Conservation (phyloP, 2,888 invertebrate species). For the Yponomeuta cagnagella region DNA sequence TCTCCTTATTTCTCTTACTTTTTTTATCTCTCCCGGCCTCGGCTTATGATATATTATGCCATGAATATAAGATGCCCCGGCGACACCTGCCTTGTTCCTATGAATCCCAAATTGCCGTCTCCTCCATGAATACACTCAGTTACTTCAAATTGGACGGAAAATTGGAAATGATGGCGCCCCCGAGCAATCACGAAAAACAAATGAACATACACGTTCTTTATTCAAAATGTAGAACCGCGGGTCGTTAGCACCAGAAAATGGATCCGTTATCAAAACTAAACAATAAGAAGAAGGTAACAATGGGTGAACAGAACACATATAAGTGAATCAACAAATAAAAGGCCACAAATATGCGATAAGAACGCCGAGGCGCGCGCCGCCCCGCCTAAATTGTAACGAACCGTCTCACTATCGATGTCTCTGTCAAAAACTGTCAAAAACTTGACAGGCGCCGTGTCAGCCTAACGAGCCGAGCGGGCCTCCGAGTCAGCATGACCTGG, state of each 20-base stretch:
- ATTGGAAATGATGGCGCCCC: slow-evolving; percentile 25
- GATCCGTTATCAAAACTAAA: slow-evolving; percentile 10
- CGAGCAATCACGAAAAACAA: slow-evolving; percentile 5
- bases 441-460: slow-evolving; percentile 70
- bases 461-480: slow-evolving; percentile 63
- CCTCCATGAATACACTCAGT: slow-evolving; percentile 38
- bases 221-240: slow-evolving; percentile 2
- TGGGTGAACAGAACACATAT: slow-evolving; percentile 45
- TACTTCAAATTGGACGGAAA: slow-evolving; percentile 32
- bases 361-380: slow-evolving; percentile 26
- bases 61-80: slow-evolving; percentile 70
- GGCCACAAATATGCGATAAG: slow-evolving; percentile 62
- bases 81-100: slow-evolving; percentile 65
- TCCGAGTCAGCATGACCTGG: slow-evolving; percentile 50
- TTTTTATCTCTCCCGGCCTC: slow-evolving; percentile 25
- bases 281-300: slow-evolving; percentile 13
- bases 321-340: slow-evolving; percentile 49
- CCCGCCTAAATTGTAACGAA: slow-evolving; percentile 67
- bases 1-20: slow-evolving; percentile 29
- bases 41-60: slow-evolving; percentile 67
- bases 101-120: slow-evolving; percentile 63
- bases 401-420: slow-evolving; percentile 70
- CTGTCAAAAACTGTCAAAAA: slow-evolving; percentile 74
- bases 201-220: neutral
- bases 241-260: neutral